phyloP scores from a whole-genome alignment of 2,888 invertebrate species.

The Hermaeophaga mercurialis region DNA sequence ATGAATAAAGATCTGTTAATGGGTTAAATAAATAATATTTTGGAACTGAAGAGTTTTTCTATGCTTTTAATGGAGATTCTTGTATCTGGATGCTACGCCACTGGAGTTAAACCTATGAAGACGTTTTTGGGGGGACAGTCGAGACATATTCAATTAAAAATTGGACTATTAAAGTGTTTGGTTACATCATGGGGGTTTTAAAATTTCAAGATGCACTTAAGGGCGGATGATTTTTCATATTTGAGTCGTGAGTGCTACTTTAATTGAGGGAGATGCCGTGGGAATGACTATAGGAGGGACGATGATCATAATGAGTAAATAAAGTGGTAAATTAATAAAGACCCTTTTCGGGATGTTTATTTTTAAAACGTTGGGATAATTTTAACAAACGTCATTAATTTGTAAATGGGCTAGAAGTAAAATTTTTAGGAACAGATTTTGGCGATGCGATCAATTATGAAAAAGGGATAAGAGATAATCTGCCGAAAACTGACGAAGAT shows the following conservation, averaged over 20 bases:
- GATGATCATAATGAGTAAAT: constrained; percentile 10
- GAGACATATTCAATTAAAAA: constrained; percentile 54
- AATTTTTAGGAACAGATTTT: no score
- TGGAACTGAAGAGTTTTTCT: no score
- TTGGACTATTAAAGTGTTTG: constrained; percentile 49
- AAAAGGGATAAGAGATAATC: no score
- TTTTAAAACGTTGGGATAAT: neutral
- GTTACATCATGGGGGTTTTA: constrained; percentile 40
- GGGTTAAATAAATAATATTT: no score
- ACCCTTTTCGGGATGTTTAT: neutral
- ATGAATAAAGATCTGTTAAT: no score
- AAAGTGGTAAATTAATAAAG: constrained; percentile 16
- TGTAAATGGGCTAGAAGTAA: no score
- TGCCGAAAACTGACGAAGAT: no score
- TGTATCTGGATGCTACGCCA: constrained; percentile 3
- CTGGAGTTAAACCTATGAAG: constrained; percentile 2
- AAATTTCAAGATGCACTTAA: constrained; percentile 37
- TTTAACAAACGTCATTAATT: neutral
- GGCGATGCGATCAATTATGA: no score
- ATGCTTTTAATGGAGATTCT: no score
- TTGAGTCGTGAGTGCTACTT: constrained; percentile 9
- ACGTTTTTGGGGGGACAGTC: constrained; percentile 10
- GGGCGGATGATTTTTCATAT: constrained; percentile 22
- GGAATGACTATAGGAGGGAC: neutral
- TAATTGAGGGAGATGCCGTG: constrained; percentile 17